These are phyloP conservation scores for Riparia riparia DNA, from an alignment of 2,113 vertebrate species.

Conservation along the genomic window DNA sequence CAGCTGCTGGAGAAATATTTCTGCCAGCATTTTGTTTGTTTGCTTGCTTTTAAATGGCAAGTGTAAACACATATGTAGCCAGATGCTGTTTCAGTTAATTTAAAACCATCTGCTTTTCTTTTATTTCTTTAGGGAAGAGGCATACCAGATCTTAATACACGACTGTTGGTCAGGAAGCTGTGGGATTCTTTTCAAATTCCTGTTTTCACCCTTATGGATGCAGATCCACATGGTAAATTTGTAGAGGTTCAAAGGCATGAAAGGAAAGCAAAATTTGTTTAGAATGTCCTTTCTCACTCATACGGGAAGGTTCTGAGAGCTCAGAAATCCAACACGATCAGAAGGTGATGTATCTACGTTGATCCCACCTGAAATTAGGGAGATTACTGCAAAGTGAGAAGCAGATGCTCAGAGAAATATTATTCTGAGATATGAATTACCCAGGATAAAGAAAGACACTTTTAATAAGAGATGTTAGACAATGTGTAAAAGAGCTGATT, in stretches of 20 bases:
- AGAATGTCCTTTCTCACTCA: not conserved
- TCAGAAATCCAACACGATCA: not conserved
- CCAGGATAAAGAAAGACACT: not conserved
- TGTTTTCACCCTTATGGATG: slow-evolving; percentile 90
- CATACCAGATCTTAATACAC: slow-evolving; percentile 92
- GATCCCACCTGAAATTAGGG: not conserved
- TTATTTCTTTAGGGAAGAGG: slow-evolving; percentile 89
- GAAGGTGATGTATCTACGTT: not conserved
- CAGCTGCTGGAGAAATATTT: not conserved
- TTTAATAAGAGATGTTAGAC: not conserved
- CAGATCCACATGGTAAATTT: slow-evolving; percentile 91
- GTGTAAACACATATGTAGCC: not conserved
- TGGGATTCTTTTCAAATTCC: slow-evolving; percentile 90
- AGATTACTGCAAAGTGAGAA: not conserved
- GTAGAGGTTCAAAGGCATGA: not conserved
- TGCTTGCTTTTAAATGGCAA: not conserved
- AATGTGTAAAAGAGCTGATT: not conserved
- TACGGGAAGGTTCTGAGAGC: not conserved
- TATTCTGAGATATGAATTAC: not conserved
- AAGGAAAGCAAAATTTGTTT: not conserved
- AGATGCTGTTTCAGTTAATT: not conserved
- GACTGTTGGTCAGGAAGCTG: slow-evolving; percentile 91
- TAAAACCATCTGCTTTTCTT: not conserved
- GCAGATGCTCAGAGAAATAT: not conserved
- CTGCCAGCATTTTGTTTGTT: slow-evolving; percentile 9